Percentiles rank a stretch among this genome's conserved stretches.
phyloP scores from a whole-genome alignment of 2,888 invertebrate genomes.

The Minunthozetes semirufus region DNA sequence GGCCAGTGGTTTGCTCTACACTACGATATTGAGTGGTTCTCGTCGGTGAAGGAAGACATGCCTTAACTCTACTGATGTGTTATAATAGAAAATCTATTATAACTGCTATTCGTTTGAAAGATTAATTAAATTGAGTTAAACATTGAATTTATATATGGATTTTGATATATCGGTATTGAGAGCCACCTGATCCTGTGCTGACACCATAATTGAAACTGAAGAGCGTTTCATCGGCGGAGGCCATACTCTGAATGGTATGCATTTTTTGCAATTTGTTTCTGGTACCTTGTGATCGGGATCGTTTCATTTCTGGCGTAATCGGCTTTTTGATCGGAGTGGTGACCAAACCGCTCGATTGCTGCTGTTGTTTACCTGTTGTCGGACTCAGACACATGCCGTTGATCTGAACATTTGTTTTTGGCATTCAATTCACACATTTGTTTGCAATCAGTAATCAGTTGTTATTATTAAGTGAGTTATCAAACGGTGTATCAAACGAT shows the following conservation, averaged over 20 bases:
- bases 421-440: background rate
- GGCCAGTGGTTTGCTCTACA: too few relatives aligned
- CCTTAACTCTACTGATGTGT: background rate
- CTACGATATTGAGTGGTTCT: too few relatives aligned
- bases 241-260: slow-evolving; percentile 38
- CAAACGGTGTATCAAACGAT: background rate
- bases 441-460: background rate
- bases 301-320: slow-evolving; percentile 59
- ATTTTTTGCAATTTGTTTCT: slow-evolving; percentile 47
- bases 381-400: slow-evolving; percentile 69
- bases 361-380: slow-evolving; percentile 49
- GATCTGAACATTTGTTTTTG: slow-evolving; percentile 55
- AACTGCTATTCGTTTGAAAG: background rate
- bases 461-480: background rate
- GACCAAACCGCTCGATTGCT: slow-evolving; percentile 43
- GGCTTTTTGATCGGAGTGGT: slow-evolving; percentile 47
- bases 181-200: slow-evolving; percentile 44
- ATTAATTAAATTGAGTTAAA: background rate
- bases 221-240: slow-evolving; percentile 14
- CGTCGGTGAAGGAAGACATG: background rate
- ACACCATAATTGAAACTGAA: slow-evolving; percentile 27
- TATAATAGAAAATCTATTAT: too few relatives aligned
- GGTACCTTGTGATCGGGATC: slow-evolving; percentile 91
- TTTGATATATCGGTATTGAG: background rate
- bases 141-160: background rate